Percentiles rank a stretch among this genome's conserved stretches.
These are phyloP conservation scores for Parotocinclus haroldoi DNA, from an alignment of 2,797 vertebrate genomes.

Conservation along the genomic window DNA sequence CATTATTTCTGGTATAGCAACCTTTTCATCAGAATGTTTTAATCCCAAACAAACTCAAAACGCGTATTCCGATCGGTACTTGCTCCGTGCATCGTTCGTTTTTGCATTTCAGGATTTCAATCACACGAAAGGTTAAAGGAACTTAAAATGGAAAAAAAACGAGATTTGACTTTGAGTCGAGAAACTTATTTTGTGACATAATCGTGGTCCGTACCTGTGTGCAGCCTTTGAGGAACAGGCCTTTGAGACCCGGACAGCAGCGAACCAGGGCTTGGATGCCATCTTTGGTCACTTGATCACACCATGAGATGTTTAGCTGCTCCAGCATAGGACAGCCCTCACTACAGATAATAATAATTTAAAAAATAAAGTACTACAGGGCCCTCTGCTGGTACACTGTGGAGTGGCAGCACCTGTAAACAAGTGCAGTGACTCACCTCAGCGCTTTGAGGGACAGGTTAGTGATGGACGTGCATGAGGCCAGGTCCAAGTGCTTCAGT, in stretches of 20 bases:
- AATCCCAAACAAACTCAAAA: no score
- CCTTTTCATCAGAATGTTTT: no score
- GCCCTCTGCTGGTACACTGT: no score
- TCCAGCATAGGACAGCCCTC: constrained; percentile 95
- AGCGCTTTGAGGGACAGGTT: constrained; percentile 97
- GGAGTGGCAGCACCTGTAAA: no score
- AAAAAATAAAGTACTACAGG: no score
- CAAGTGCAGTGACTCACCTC: constrained; percentile 71
- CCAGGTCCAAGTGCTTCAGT: constrained; percentile 91
- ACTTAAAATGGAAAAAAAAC: neutral
- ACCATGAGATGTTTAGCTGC: constrained; percentile 97
- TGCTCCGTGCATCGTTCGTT: no score
- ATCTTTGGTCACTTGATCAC: constrained; percentile 96
- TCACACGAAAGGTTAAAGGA: no score
- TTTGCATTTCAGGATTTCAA: no score
- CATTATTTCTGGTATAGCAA: no score
- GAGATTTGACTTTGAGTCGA: neutral
- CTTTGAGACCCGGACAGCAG: constrained; percentile 87
- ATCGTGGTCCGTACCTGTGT: constrained; percentile 79
- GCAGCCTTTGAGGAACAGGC: constrained; percentile 93
- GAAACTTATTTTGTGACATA: no score
- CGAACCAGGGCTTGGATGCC: constrained; percentile 92
- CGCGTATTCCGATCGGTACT: no score
- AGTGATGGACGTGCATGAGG: constrained; percentile 97
- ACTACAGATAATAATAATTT: constrained; percentile 70